A percentile compares a stretch with the other conserved stretches of the same genome.
phyloP scores from a whole-genome alignment of 1,140 invertebrate genomes.

The Nephotettix cincticeps region DNA sequence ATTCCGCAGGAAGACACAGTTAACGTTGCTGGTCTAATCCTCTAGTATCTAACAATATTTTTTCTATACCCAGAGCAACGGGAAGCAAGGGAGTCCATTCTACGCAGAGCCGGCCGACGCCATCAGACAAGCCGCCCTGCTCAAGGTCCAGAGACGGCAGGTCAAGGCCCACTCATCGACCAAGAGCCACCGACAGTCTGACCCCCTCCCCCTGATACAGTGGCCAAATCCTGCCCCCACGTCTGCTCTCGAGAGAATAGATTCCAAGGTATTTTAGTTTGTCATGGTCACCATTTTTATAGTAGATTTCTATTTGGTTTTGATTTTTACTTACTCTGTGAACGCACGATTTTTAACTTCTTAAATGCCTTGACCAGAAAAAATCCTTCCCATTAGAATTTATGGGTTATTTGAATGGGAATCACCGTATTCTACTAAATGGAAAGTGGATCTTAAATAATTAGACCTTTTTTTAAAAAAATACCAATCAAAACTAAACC shows the following conservation, averaged over 20 bases:
- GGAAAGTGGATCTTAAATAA: no score
- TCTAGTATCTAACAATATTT: no score
- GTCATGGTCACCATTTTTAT: neutral
- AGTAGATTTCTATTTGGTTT: neutral
- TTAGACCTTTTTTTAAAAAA: no score
- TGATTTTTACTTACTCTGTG: no score
- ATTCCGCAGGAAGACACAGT: no score
- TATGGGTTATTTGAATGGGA: no score
- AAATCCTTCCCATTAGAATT: no score
- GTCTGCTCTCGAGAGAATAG: conserved; percentile 55
- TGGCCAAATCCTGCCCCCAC: conserved; percentile 47
- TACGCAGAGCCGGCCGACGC: conserved; percentile 92
- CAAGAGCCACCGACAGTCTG: conserved; percentile 60
- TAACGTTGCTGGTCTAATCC: no score
- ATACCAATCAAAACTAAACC: no score
- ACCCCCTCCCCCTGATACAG: conserved; percentile 58
- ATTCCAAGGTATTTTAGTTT: conserved; percentile 49
- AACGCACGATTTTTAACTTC: no score
- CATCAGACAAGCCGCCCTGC: conserved; percentile 54
- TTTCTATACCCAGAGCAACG: conserved; percentile 23
- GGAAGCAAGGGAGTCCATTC: conserved; percentile 74
- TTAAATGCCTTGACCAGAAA: no score
- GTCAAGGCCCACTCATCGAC: conserved; percentile 43
- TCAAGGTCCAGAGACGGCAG: conserved; percentile 36
- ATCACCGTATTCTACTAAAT: no score